A percentile compares a stretch with the other conserved stretches of the same genome.
Conservation (phyloP, 2,797 vertebrate species). For the Mus caroli region DNA sequence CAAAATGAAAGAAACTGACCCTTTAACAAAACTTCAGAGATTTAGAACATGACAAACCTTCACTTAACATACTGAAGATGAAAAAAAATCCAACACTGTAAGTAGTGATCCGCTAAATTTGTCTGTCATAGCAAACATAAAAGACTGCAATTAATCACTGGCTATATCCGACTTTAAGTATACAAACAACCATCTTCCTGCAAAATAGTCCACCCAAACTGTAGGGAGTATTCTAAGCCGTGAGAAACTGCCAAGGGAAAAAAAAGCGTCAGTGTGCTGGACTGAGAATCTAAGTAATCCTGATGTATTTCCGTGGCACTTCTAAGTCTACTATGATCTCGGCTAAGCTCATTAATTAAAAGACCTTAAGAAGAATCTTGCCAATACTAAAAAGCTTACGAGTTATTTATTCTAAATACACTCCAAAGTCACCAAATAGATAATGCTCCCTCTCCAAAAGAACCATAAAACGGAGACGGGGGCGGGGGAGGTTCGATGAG, state of each 20-base stretch:
- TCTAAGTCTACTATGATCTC: constrained; percentile 90
- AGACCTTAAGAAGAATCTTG: constrained; percentile 90
- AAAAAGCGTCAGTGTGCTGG: constrained; percentile 75
- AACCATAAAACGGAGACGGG: constrained; percentile 69
- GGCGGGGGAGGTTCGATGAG: neutral
- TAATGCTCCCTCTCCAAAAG: constrained; percentile 75
- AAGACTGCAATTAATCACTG: constrained; percentile 86
- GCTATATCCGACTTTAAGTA: constrained; percentile 86
- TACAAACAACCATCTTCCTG: constrained; percentile 85
- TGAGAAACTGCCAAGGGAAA: constrained; percentile 79
- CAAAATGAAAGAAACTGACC: constrained; percentile 76
- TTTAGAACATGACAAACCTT: constrained; percentile 83
- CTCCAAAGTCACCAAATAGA: constrained; percentile 86
- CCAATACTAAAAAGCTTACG: constrained; percentile 89
- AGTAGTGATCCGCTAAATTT: constrained; percentile 84
- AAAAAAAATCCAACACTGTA: constrained; percentile 75
- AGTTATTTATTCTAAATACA: constrained; percentile 86
- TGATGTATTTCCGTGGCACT: constrained; percentile 89
- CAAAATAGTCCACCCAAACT: constrained; percentile 89
- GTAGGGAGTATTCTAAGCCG: constrained; percentile 88
- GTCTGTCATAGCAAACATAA: constrained; percentile 86
- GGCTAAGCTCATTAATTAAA: constrained; percentile 93
- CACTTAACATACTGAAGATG: constrained; percentile 81
- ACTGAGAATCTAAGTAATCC: constrained; percentile 90
- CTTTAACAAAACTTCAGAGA: constrained; percentile 82